Evolutionary conservation across 92 coral and sea anemone genomes (phyloP).

Genomic region (Palythoa caribaeorum): DNA sequence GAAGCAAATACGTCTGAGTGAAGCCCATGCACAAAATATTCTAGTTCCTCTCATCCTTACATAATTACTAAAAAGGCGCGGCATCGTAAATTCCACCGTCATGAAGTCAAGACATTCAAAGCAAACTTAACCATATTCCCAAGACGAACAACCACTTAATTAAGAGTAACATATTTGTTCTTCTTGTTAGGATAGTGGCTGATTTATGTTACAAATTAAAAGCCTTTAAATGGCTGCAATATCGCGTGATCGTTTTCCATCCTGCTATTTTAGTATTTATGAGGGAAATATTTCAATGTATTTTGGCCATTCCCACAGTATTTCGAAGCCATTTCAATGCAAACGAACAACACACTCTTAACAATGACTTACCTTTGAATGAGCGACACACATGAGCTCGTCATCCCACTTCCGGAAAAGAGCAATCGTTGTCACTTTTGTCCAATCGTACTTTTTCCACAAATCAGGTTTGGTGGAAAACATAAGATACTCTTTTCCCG

Average conservation of each 20-base stretch:
- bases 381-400: slow-evolving; percentile 92
- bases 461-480: slow-evolving; percentile 82
- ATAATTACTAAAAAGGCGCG: neutral
- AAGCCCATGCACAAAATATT: neutral
- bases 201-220: no score
- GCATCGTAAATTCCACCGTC: slow-evolving; percentile 44
- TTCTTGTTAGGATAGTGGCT: no score
- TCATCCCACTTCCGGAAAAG: slow-evolving; percentile 96
- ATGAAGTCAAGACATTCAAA: slow-evolving; percentile 24
- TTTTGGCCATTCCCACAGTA: neutral
- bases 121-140: neutral
- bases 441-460: slow-evolving; percentile 96
- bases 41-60: neutral
- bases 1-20: neutral
- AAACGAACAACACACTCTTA: neutral
- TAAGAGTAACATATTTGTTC: neutral
- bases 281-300: neutral
- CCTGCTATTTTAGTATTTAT: no score
- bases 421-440: slow-evolving; percentile 86
- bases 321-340: neutral
- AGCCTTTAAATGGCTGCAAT: no score
- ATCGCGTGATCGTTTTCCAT: no score
- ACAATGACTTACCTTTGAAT: slow-evolving; percentile 74
- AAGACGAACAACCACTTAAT: neutral
- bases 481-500: slow-evolving; percentile 89